phyloP scores from a whole-genome alignment of 2,888 invertebrate genomes.

The Athalia cordata region DNA sequence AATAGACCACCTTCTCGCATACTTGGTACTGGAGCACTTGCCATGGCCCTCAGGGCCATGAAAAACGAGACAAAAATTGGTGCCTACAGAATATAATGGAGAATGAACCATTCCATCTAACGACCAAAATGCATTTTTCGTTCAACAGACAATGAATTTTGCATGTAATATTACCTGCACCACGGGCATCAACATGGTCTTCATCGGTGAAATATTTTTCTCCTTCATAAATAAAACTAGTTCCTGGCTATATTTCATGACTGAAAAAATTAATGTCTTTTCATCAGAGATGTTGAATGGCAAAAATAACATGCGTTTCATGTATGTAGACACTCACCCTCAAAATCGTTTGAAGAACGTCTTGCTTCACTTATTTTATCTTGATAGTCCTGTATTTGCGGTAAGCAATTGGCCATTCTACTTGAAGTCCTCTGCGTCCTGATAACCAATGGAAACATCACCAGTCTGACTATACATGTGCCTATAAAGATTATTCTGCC shows the following conservation, averaged over 20 bases:
- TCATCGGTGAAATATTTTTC: conserved; percentile 87
- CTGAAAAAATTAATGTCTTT: conserved; percentile 66
- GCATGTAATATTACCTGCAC: conserved; percentile 78
- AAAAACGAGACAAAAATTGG: conserved; percentile 96
- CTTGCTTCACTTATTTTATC: conserved; percentile 91
- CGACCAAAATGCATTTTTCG: no score
- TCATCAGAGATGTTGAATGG: conserved; percentile 2
- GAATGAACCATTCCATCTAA: no score
- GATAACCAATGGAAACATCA: conserved; percentile 91
- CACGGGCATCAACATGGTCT: conserved; percentile 85
- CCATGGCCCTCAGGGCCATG: conserved; percentile 90
- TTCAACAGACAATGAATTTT: no score
- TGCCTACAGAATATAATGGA: conserved; percentile 71
- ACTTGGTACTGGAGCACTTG: conserved; percentile 92
- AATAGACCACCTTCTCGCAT: conserved; percentile 90
- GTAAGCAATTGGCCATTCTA: conserved; percentile 88
- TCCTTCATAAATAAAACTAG: conserved; percentile 89
- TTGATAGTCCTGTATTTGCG: conserved; percentile 89
- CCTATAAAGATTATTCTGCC: conserved; percentile 63
- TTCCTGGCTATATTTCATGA: conserved; percentile 85
- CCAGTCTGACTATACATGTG: conserved; percentile 84
- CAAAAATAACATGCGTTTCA: conserved; percentile 14
- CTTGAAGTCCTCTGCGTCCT: conserved; percentile 87
- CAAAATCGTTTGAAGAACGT: conserved; percentile 86
- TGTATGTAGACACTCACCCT: conserved; percentile 73